These are phyloP conservation scores for Eutolmus rufibarbis DNA, from an alignment of 2,888 invertebrate genomes.

Conservation along the genomic window DNA sequence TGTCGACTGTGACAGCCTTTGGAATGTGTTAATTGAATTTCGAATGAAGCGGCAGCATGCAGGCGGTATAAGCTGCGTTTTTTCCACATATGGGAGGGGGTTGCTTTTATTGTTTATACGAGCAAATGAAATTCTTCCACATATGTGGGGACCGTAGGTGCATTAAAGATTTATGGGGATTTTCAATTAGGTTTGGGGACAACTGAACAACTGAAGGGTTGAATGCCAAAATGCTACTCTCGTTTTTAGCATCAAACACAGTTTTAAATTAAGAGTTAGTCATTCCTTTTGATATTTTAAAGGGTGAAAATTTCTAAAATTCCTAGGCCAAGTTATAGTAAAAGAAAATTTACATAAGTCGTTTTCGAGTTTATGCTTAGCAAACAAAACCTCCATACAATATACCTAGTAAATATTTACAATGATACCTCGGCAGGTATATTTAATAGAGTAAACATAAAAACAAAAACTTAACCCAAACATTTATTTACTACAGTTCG, in stretches of 20 bases:
- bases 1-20: conserved; percentile 26
- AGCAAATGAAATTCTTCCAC: conserved; percentile 27
- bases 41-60: not conserved
- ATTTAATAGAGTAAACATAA: too few species aligned
- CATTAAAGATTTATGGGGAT: not conserved
- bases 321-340: not conserved
- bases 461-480: too few species aligned
- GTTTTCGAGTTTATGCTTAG: too few species aligned
- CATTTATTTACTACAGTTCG: too few species aligned
- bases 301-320: not conserved
- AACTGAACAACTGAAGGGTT: not conserved
- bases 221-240: not conserved
- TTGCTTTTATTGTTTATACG: not conserved
- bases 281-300: not conserved
- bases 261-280: not conserved
- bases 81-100: not conserved
- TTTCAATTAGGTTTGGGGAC: not conserved
- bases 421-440: too few species aligned
- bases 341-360: too few species aligned
- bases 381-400: too few species aligned
- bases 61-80: not conserved
- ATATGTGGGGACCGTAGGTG: not conserved
- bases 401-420: too few species aligned
- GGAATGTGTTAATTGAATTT: conserved; percentile 41
- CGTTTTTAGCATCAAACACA: not conserved